These are phyloP conservation scores for Suncus etruscus DNA, from an alignment of 2,113 vertebrate genomes.

Conservation along the genomic window DNA sequence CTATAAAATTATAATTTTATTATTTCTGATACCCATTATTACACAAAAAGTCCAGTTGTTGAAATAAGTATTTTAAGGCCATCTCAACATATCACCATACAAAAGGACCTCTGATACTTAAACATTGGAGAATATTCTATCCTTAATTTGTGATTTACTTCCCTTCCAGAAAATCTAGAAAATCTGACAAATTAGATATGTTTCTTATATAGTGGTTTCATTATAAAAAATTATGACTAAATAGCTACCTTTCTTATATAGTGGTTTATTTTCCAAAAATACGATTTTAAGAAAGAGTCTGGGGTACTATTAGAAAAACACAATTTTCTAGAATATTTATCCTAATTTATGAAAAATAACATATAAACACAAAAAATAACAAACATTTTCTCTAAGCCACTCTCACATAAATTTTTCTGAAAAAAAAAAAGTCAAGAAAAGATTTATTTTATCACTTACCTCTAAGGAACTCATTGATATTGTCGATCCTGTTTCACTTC, in stretches of 20 bases:
- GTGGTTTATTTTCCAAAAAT: neutral
- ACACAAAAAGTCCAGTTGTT: neutral
- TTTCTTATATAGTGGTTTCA: neutral
- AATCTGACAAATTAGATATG: no score
- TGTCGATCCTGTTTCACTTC: conserved; percentile 99
- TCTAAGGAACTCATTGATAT: conserved; percentile 99
- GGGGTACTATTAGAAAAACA: neutral
- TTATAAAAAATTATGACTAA: conserved; percentile 30
- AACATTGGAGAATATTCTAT: neutral
- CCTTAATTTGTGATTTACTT: neutral
- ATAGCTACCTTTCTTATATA: conserved; percentile 19
- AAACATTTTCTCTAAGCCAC: neutral
- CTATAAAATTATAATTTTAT: conserved; percentile 3
- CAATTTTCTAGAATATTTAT: neutral
- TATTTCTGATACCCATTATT: conserved; percentile 17
- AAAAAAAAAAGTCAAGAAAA: neutral
- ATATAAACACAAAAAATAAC: neutral
- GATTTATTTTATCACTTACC: conserved; percentile 87
- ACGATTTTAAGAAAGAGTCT: neutral
- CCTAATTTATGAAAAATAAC: neutral
- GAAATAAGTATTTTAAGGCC: neutral
- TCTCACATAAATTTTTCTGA: neutral
- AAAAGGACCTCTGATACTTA: neutral
- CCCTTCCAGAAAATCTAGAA: no score
- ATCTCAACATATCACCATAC: neutral